phyloP scores from a whole-genome alignment of 2,797 vertebrate species.

The Huso huso region DNA sequence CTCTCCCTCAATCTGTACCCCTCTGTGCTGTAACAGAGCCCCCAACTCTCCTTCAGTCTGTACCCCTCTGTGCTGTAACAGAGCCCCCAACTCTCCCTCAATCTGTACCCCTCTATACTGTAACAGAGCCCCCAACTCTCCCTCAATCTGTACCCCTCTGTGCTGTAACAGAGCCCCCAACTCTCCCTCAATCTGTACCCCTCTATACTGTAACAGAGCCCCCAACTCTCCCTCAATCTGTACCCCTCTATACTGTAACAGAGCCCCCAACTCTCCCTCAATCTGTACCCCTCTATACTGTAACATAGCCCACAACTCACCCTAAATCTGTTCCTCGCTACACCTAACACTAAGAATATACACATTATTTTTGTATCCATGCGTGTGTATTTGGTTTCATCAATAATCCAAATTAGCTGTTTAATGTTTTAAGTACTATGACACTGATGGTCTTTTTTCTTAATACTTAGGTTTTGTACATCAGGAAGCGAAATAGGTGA shows the following conservation, averaged over 20 bases:
- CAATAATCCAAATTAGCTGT: too few relatives aligned
- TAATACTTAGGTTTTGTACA: conserved; percentile 81
- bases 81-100: too few relatives aligned
- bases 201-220: too few relatives aligned
- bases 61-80: too few relatives aligned
- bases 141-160: background rate
- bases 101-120: too few relatives aligned
- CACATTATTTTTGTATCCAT: background rate
- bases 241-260: background rate
- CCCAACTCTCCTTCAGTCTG: too few relatives aligned
- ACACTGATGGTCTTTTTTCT: conserved; percentile 22
- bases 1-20: too few relatives aligned
- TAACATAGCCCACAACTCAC: background rate
- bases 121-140: background rate
- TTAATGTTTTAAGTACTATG: too few relatives aligned
- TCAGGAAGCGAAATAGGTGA: conserved; percentile 93
- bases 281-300: background rate
- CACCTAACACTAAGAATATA: background rate
- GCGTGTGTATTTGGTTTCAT: background rate
- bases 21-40: too few relatives aligned
- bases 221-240: background rate
- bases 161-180: background rate
- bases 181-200: too few relatives aligned
- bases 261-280: background rate
- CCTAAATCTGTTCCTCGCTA: background rate